Evolutionary conservation across 2,888 invertebrate species (phyloP), one percentile per base, ranked within the genome.

Genomic region (Apamea sordens): DNA sequence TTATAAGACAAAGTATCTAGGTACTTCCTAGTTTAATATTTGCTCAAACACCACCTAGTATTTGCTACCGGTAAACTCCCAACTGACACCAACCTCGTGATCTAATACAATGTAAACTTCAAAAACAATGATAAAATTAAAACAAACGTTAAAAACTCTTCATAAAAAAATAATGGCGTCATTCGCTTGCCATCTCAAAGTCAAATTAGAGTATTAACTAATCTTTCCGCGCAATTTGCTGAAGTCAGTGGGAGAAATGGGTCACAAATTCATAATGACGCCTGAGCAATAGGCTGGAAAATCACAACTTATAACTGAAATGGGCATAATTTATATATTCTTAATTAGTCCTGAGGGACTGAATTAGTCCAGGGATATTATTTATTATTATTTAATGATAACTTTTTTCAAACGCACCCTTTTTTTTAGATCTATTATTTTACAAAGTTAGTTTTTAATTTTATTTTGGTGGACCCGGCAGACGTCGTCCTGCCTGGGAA

Each of bases 191-290:
- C 78, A 86, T 82, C 41, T 68, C 28, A 21, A 78, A 56, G 67
- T 77, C 76, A 73, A 36, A 84, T 75, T 79, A 77, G 76, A 82
- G 65, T 75, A 73, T 65, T 65, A 80, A 64, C 36, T 36, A 69
- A 86, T 80, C 76, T 80, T 85, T 79, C 65, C 74, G 53, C 59
- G 61, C 68, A 78, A 86, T 82, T 85, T 76, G 50, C 47, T 28
- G 18, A 21, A 63, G 28, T 63, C 70, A n/a, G 8, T 59, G 53
- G 36, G 32, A 70, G 56, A 76, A 80, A 84, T 76, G 63, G 67
- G 44, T 81, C 73, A 73, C 63, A 81, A 81, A 73, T 76, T 70
- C 18, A 64, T 59, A 82, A 75, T 69, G 82, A 59, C 59, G 36
- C 15, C 50, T 47, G 68, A 47, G 44, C 44, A n/a, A 73, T 68